Evolutionary conservation across 1,140 invertebrate species (phyloP), one percentile per base, ranked within the genome.

Genomic region (Propsilocerus akamusi): DNA sequence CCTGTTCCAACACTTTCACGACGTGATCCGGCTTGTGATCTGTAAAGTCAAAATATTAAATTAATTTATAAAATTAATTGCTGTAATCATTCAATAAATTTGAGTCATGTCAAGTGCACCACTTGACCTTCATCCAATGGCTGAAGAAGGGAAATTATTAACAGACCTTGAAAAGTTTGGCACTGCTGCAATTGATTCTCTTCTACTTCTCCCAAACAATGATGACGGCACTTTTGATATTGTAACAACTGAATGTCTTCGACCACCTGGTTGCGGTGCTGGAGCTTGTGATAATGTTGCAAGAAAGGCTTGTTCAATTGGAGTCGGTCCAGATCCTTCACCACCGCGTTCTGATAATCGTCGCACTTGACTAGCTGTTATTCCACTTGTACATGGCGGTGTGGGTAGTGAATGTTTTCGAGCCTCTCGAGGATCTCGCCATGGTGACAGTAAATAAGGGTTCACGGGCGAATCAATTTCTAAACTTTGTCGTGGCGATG

Each of bases 361-460:
- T 26, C 84, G 73, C 30, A 86, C 80, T 72, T 88, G 85, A 50
- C 82, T 86, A 28, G 85, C 85, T 8, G 83, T 88, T 54, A 86
- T 86, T 34, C 85, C 85, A 26, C 80, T 76, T 46, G 81, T 83
- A 55, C 84, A 86, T 54, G 83, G 78, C 7, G 83, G 83, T 0
- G 83, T 85, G 2, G 84, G 85, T 54, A 88, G 65, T 6, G 83
- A 87, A 56, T 85, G 78, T 59, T 88, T 88, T 48, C 84, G 71
- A 2, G 76, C 75, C 51, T 80, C 77, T 26, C 70, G 58, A 0
- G 65, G 63, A 54, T 79, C 77, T 24, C 81, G 70, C 74, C 81
- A 86, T 1, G 85, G 84, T 4, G 81, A 86, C 7, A 87, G 63
- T 25, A 86, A 69, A 67, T 82, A 84, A 0, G 83, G 83, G 63